A percentile compares a stretch with the other conserved stretches of the same genome.
Conservation (phyloP, 1,140 invertebrate genomes). For the Calosoma granatense region DNA sequence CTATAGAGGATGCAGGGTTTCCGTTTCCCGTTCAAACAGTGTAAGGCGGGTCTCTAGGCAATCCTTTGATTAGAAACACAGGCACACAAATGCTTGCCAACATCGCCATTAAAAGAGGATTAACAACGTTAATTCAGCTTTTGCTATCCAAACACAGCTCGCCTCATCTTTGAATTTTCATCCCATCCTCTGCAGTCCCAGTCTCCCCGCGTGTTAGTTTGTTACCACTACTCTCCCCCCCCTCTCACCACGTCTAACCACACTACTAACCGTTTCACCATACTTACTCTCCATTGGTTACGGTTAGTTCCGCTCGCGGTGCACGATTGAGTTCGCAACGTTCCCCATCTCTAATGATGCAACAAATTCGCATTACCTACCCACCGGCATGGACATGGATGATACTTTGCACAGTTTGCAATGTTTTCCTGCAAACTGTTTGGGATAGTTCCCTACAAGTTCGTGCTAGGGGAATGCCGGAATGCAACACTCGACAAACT, state of each 20-base stretch:
- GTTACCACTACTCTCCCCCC: not conserved
- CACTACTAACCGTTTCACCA: too few relatives aligned
- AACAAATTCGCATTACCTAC: not conserved
- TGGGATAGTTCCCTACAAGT: too few relatives aligned
- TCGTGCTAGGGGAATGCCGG: too few relatives aligned
- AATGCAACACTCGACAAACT: too few relatives aligned
- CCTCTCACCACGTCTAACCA: not conserved
- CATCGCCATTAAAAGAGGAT: conserved; percentile 23
- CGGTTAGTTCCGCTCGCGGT: not conserved
- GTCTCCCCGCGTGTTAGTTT: not conserved
- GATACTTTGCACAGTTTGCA: too few relatives aligned
- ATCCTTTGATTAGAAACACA: conserved; percentile 23
- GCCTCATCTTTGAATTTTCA: conserved; percentile 5
- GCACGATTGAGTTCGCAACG: not conserved
- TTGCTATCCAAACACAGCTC: not conserved
- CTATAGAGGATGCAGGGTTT: not conserved
- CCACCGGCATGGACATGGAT: not conserved
- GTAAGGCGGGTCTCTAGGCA: conserved; percentile 14
- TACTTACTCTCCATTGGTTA: too few relatives aligned
- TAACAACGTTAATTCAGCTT: conserved; percentile 20
- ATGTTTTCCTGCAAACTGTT: too few relatives aligned
- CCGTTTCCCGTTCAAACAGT: not conserved
- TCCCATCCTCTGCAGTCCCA: not conserved
- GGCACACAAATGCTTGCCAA: conserved; percentile 13
- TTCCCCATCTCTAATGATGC: not conserved